Conservation (phyloP, 2,113 vertebrate species). For the Edolisoma coerulescens region DNA sequence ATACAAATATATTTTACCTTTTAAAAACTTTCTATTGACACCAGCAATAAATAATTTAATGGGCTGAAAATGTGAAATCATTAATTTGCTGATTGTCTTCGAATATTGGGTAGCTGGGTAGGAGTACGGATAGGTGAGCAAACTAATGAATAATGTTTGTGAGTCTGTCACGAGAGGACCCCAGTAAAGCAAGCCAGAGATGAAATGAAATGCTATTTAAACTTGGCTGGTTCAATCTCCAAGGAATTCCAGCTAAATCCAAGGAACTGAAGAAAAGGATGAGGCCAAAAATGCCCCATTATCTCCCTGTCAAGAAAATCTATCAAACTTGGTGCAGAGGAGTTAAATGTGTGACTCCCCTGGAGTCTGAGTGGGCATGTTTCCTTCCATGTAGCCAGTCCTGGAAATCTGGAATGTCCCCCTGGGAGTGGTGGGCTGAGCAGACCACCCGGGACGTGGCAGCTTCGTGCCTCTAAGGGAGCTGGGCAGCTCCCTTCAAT, state of each 20-base stretch:
- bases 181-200: neutral
- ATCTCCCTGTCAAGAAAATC: neutral
- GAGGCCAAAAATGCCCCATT: neutral
- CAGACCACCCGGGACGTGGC: rapidly evolving
- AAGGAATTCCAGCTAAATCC: neutral
- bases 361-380: rapidly evolving
- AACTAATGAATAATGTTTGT: neutral
- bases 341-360: neutral
- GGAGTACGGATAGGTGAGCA: neutral
- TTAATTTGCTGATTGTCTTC: slow-evolving; percentile 63
- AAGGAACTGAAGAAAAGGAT: neutral
- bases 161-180: neutral
- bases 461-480: neutral
- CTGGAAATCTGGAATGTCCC: rapidly evolving
- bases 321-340: neutral
- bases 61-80: slow-evolving; percentile 65
- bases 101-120: slow-evolving; percentile 3
- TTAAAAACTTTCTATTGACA: slow-evolving; percentile 76
- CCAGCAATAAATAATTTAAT: slow-evolving; percentile 73
- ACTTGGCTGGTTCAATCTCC: neutral
- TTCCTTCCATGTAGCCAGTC: neutral
- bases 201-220: neutral
- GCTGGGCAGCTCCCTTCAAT: neutral
- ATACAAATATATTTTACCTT: slow-evolving; percentile 77
- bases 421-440: neutral